Conservation (phyloP, 2,113 vertebrate species). For the Mustelus asterias region DNA sequence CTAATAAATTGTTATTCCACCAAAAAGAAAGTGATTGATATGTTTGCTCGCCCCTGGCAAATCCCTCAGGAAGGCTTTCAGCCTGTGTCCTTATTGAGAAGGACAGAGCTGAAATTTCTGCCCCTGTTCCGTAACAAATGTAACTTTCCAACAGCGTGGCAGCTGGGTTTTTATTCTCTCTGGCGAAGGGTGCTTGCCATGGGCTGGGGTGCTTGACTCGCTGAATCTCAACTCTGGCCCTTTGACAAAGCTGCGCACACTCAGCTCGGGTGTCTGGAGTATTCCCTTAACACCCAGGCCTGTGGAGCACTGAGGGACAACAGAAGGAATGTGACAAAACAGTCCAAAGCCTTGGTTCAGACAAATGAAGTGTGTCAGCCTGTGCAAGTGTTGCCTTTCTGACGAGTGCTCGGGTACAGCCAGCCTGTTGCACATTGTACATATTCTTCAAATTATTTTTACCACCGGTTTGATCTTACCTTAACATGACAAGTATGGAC, state of each 20-base stretch:
- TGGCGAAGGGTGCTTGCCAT: conserved; percentile 49
- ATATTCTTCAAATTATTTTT: conserved; percentile 34
- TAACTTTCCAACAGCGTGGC: conserved; percentile 62
- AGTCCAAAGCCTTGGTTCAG: conserved; percentile 50
- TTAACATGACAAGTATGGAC: conserved; percentile 55
- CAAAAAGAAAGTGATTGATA: conserved; percentile 88
- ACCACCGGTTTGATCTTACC: conserved; percentile 59
- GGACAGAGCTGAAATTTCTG: conserved; percentile 57
- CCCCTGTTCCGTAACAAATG: conserved; percentile 65
- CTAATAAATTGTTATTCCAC: conserved; percentile 93
- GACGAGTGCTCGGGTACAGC: conserved; percentile 51
- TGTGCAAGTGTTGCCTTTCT: conserved; percentile 46
- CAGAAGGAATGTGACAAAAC: conserved; percentile 53
- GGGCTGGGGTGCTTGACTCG: conserved; percentile 53
- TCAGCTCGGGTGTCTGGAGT: not conserved
- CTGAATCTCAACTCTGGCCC: conserved; percentile 40
- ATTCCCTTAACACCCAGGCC: conserved; percentile 6
- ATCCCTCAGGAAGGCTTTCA: conserved; percentile 69
- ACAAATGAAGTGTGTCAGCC: conserved; percentile 65
- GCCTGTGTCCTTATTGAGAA: conserved; percentile 63
- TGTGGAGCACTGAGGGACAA: conserved; percentile 45
- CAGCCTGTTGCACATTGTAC: conserved; percentile 55
- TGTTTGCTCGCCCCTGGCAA: conserved; percentile 66
- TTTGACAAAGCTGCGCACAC: not conserved
- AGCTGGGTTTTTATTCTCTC: conserved; percentile 47